Conservation (phyloP, 2,113 vertebrate genomes). For the Pseudois nayaur region DNA sequence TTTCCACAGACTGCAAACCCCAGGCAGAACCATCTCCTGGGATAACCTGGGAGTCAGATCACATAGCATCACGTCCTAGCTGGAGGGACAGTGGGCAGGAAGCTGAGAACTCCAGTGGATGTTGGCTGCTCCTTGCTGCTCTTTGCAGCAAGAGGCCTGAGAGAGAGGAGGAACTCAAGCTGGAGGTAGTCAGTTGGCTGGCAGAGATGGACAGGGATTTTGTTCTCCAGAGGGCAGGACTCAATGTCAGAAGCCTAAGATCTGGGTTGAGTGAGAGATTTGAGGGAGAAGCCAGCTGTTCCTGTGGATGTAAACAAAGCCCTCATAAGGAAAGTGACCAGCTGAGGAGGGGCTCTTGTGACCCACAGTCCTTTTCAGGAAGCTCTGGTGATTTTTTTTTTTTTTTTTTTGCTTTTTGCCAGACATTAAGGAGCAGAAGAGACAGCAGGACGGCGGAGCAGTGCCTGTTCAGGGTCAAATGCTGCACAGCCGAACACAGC, state of each 20-base stretch:
- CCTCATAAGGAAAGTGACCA: background rate
- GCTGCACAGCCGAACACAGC: rapidly evolving
- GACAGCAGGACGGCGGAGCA: rapidly evolving
- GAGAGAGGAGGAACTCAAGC: background rate
- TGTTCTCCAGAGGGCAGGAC: background rate
- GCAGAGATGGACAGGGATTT: background rate
- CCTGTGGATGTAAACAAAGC: background rate
- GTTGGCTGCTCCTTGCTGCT: background rate
- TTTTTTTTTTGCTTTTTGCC: background rate
- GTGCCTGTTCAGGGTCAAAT: background rate
- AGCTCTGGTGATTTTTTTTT: background rate
- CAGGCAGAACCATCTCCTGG: background rate
- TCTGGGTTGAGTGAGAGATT: background rate
- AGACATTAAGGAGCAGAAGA: background rate
- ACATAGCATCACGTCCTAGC: background rate
- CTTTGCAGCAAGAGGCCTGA: background rate
- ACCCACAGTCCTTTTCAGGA: background rate
- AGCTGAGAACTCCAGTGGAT: background rate
- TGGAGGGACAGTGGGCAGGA: background rate
- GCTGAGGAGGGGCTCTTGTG: background rate
- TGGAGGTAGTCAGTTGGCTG: background rate
- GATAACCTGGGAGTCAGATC: background rate
- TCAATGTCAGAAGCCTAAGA: background rate
- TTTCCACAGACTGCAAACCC: background rate
- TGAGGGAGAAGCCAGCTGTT: background rate